Percentiles rank a stretch among this genome's conserved stretches.
These are phyloP conservation scores for Plodia interpunctella DNA, from an alignment of 1,140 invertebrate species.

Conservation along the genomic window DNA sequence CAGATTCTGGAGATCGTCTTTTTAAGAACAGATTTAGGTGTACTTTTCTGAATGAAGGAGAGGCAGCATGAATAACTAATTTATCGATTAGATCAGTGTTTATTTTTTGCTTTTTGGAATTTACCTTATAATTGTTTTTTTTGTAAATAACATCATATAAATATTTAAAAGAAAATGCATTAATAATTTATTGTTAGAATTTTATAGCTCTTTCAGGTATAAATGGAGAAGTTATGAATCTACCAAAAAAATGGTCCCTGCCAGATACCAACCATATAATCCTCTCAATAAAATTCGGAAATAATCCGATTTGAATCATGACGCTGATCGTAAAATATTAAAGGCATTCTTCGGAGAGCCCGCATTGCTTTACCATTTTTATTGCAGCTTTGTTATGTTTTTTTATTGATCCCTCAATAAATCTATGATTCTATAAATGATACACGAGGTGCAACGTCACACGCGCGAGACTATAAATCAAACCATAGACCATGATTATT, in stretches of 20 bases:
- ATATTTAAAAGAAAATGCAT: no score
- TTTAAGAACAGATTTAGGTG: no score
- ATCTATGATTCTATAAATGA: constrained; percentile 35
- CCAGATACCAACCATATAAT: constrained; percentile 8
- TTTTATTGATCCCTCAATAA: constrained; percentile 42
- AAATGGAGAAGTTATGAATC: not conserved
- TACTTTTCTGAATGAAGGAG: no score
- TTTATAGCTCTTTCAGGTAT: not conserved
- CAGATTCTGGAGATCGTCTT: no score
- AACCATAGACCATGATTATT: constrained; percentile 5
- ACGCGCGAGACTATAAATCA: constrained; percentile 42
- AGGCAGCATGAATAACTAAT: no score
- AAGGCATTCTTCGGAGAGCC: constrained; percentile 14
- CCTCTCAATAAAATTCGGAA: constrained; percentile 3
- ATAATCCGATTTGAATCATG: constrained; percentile 40
- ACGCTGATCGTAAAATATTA: constrained; percentile 28
- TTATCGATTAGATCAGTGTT: no score
- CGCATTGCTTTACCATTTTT: constrained; percentile 21
- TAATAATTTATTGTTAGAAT: no score
- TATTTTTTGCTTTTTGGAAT: no score
- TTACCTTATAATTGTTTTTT: no score
- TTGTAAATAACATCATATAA: no score
- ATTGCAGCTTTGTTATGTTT: constrained; percentile 35
- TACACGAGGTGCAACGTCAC: constrained; percentile 32
- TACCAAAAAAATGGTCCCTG: not conserved